Percentiles rank a stretch among this genome's conserved stretches.
Evolutionary conservation across 1,140 invertebrate genomes (phyloP).

Genomic region (Drosophila albomicans): DNA sequence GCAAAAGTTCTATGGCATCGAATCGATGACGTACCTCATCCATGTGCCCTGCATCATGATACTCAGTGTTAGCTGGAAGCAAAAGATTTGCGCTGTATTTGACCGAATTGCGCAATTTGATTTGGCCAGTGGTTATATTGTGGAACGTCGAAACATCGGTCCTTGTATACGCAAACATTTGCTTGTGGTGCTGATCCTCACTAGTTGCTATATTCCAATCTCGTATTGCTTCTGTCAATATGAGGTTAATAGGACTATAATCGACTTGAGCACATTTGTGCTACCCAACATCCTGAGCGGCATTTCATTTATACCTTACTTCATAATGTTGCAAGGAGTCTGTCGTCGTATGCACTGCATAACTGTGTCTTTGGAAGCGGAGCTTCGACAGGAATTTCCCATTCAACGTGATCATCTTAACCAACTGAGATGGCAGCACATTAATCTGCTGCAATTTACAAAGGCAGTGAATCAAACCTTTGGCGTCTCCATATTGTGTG

Average conservation of each 20-base stretch:
- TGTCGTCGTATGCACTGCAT: constrained; percentile 31
- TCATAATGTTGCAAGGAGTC: constrained; percentile 45
- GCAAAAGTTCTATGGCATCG: constrained; percentile 51
- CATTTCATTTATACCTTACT: constrained; percentile 61
- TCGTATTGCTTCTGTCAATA: constrained; percentile 9
- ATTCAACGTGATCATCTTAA: constrained; percentile 22
- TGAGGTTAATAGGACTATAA: not conserved
- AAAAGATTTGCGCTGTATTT: constrained; percentile 30
- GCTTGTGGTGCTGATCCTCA: constrained; percentile 32
- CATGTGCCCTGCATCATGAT: constrained; percentile 49
- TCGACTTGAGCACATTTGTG: constrained; percentile 50
- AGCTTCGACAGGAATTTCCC: not conserved
- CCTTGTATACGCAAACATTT: constrained; percentile 36
- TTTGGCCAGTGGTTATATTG: constrained; percentile 35
- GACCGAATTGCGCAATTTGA: constrained; percentile 44
- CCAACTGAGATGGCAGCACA: constrained; percentile 51
- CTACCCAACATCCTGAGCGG: constrained; percentile 55
- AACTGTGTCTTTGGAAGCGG: constrained; percentile 17
- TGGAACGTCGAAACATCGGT: not conserved
- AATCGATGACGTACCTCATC: constrained; percentile 51
- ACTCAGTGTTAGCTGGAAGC: constrained; percentile 37
- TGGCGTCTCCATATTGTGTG: constrained; percentile 58
- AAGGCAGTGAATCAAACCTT: constrained; percentile 56
- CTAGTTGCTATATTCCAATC: constrained; percentile 14
- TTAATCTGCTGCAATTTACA: constrained; percentile 52